A percentile compares a stretch with the other conserved stretches of the same genome.
Conservation (phyloP, 2,888 invertebrate genomes). For the Dynastes grantii region DNA sequence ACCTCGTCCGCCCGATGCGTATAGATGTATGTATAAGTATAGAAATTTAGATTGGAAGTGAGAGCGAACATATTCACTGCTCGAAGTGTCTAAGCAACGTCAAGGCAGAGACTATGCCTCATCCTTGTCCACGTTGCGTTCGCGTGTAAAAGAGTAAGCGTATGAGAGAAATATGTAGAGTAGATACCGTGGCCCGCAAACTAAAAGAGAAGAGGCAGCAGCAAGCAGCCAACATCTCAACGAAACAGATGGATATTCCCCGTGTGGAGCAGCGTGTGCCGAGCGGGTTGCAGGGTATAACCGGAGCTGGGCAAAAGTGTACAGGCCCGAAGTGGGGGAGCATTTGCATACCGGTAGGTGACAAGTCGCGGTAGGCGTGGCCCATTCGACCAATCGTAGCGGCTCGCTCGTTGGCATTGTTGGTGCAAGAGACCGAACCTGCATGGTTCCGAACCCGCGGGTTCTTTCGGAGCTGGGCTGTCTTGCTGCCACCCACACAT, state of each 20-base stretch:
- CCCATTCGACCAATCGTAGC: constrained; percentile 66
- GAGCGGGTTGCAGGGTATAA: constrained; percentile 55
- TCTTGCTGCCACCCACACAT: constrained; percentile 63
- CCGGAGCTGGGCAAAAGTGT: constrained; percentile 49
- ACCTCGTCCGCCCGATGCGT: neutral
- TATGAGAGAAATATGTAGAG: neutral
- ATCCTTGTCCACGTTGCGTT: constrained; percentile 2
- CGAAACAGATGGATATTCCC: constrained; percentile 28
- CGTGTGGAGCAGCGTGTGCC: constrained; percentile 43
- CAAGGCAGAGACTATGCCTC: constrained; percentile 1
- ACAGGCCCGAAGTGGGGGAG: constrained; percentile 59
- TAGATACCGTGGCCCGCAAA: constrained; percentile 35
- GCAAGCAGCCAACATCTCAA: constrained; percentile 26
- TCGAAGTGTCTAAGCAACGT: constrained; percentile 19
- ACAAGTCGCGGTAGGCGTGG: constrained; percentile 70
- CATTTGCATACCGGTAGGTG: constrained; percentile 73
- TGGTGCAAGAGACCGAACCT: constrained; percentile 67
- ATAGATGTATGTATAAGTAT: constrained; percentile 14
- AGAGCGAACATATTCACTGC: constrained; percentile 35
- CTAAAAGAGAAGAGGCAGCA: constrained; percentile 22
- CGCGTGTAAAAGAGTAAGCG: constrained; percentile 8
- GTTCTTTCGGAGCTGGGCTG: constrained; percentile 58
- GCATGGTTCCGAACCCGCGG: constrained; percentile 67
- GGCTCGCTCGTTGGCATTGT: constrained; percentile 63
- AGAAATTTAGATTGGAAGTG: constrained; percentile 46